Conservation (phyloP, 2,797 vertebrate genomes). For the Myoxocephalus aenaeus region DNA sequence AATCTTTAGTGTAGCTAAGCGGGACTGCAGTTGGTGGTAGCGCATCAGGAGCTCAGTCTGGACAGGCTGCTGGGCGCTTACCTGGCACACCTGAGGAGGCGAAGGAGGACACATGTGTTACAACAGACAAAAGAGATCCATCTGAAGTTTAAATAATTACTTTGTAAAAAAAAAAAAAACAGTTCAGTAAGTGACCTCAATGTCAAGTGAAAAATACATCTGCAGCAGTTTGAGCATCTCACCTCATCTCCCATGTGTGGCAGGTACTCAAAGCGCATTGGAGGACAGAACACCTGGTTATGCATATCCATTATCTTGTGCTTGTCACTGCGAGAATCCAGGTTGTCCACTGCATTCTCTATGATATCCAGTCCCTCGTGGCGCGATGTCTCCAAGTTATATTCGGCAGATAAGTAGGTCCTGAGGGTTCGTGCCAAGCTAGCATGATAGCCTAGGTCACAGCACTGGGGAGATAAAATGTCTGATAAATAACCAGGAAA, state of each 20-base stretch:
- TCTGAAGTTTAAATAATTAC: background rate
- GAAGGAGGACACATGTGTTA: background rate
- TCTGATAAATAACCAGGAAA: constrained; percentile 4
- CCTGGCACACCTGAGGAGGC: constrained; percentile 92
- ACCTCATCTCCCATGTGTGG: constrained; percentile 99
- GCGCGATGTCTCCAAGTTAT: constrained; percentile 97
- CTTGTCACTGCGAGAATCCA: constrained; percentile 97
- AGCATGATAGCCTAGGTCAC: constrained; percentile 96
- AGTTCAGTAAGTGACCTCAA: background rate
- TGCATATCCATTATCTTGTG: constrained; percentile 99
- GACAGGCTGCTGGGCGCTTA: constrained; percentile 97
- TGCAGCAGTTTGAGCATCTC: constrained; percentile 39
- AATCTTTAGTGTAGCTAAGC: constrained; percentile 96
- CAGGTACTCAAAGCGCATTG: constrained; percentile 97
- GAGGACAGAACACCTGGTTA: constrained; percentile 98
- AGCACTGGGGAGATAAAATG: constrained; percentile 85
- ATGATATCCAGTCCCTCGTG: constrained; percentile 97
- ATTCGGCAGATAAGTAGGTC: constrained; percentile 97
- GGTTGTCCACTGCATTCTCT: constrained; percentile 95
- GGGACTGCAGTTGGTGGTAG: constrained; percentile 98
- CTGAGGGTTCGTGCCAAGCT: constrained; percentile 96
- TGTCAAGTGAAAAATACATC: background rate
- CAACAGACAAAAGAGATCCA: background rate
- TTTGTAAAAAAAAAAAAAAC: background rate
- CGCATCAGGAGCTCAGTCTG: constrained; percentile 97